phyloP scores from a whole-genome alignment of 2,888 invertebrate species.

The Frankliniella intonsa region DNA sequence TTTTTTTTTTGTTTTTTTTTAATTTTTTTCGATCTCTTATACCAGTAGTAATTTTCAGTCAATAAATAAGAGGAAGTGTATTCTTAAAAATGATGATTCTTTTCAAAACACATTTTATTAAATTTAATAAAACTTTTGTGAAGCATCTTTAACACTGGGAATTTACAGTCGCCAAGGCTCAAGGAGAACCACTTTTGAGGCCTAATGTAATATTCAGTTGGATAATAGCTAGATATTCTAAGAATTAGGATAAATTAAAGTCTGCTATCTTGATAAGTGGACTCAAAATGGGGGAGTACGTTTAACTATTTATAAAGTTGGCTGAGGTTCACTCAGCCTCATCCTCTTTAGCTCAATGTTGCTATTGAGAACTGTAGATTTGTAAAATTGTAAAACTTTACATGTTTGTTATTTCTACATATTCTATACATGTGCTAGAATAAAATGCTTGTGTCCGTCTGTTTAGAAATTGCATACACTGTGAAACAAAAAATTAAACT shows the following conservation, averaged over 20 bases:
- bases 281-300: slow-evolving; percentile 18
- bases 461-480: too few species aligned
- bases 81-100: not conserved
- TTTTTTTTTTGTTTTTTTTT: not conserved
- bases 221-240: not conserved
- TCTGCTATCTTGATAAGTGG: not conserved
- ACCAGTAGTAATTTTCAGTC: not conserved
- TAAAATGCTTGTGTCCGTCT: too few species aligned
- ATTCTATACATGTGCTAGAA: too few species aligned
- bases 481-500: too few species aligned
- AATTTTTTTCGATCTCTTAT: not conserved
- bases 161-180: too few species aligned
- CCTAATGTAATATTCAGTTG: not conserved
- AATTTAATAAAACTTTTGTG: not conserved
- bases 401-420: too few species aligned
- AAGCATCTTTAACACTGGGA: not conserved
- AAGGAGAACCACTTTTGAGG: too few species aligned
- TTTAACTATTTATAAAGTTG: not conserved
- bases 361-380: not conserved
- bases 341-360: not conserved
- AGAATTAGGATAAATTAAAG: not conserved
- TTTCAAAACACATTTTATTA: not conserved
- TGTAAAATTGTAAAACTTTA: too few species aligned
- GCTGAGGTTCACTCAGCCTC: not conserved
- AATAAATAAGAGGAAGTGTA: not conserved